Percentiles rank a stretch among this genome's conserved stretches.
These are phyloP conservation scores for Potorous gilbertii DNA, from an alignment of 2,797 vertebrate species.

Conservation along the genomic window DNA sequence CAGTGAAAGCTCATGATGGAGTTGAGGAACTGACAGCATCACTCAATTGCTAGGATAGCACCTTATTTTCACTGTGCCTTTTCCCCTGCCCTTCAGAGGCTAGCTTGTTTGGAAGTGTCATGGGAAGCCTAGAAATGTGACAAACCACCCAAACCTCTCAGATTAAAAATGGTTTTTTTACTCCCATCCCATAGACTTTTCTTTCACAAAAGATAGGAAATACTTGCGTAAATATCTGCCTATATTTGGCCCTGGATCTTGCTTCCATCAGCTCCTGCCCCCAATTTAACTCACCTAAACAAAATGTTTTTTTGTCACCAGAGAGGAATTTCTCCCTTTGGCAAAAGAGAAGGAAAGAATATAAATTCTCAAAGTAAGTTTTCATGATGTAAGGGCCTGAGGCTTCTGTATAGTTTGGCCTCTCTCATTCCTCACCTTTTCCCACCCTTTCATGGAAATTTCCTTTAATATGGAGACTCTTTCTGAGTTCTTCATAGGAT, in stretches of 20 bases:
- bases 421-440: not conserved
- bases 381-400: not conserved
- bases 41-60: not conserved
- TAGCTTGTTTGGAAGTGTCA: not conserved
- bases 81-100: not conserved
- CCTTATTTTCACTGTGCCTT: not conserved
- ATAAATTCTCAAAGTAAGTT: not conserved
- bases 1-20: not conserved
- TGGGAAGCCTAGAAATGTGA: not conserved
- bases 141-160: not conserved
- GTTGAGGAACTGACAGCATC: not conserved
- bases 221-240: not conserved
- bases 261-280: not conserved
- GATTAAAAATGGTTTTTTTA: not conserved
- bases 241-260: not conserved
- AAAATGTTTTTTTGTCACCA: not conserved
- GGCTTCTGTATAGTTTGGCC: not conserved
- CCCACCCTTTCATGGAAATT: not conserved
- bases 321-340: not conserved
- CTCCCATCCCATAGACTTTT: not conserved
- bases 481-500: not conserved
- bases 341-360: not conserved
- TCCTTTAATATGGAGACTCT: not conserved
- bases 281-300: not conserved
- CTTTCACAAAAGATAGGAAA: not conserved